Base-by-base conservation (phyloP, 2,113 vertebrate genomes). In the Echinops telfairi region DNA sequence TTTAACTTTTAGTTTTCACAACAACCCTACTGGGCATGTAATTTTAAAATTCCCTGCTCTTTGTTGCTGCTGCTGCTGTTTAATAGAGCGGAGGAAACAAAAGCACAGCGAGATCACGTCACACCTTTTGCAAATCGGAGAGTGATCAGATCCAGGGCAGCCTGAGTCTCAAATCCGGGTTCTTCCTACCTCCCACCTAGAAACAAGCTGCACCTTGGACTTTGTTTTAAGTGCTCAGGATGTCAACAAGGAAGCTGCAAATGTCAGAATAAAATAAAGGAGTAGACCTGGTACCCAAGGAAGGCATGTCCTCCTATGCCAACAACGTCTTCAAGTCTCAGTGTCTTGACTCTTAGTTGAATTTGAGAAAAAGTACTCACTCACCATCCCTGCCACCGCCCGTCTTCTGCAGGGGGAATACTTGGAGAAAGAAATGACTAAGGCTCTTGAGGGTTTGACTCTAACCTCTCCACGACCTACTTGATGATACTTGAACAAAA, bases 191-290 rank as follows among this genome's bases (percentile, higher is more conserved):
- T 86, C 58, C 90, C 71, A 73, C 66, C 2, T 1, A 6, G 71
- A 93, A 86, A 86, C 43, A 84, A 81, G 29, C 23, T 38, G 43
- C 57, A 40, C 53, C 27, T 43, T 62, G 78, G n/a, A 12, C 71
- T 90, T 93, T 78, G 40, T 88, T 83, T 91, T 17, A 73, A 84
- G 53, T 77, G 79, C 9, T 86, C 17, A 71, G 29, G 58, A 79
- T 71, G 83, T 43, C 60, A 86, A 33, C 47, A 86, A 95, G 64
- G 31, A 79, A 78, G 40, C 64, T 76, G 89, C 68, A 82, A 90
- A 84, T 84, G 77, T 89, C 86, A 89, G 23, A 17, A 89, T 76
- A 57, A 76, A 82, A 89, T 25, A 71, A 76, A 87, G 77, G 60
- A 95, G n/a, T 3, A 84, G 38, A 78, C 58, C 70, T 75, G 33